Percentiles rank a stretch among this genome's conserved stretches.
phyloP scores from a whole-genome alignment of 92 coral and sea anemone species.

The Paragorgia papillata region DNA sequence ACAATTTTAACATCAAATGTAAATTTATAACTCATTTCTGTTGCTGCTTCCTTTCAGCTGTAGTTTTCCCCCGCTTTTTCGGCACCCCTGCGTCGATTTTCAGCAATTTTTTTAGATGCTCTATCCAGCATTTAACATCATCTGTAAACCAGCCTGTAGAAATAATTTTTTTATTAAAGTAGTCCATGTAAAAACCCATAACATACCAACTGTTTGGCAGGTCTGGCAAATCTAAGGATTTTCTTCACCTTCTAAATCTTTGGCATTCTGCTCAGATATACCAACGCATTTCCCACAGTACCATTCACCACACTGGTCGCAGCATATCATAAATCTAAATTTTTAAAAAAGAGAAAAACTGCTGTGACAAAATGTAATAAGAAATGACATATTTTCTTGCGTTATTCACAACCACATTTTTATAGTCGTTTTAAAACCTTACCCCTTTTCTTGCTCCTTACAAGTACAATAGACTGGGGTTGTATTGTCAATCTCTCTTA shows the following conservation, averaged over 20 bases:
- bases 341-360: background rate
- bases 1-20: background rate
- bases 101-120: constrained; percentile 22
- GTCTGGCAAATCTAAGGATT: constrained; percentile 31
- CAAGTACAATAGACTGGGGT: constrained; percentile 9
- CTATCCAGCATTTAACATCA: constrained; percentile 30
- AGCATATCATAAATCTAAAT: constrained; percentile 34
- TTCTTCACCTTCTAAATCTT: constrained; percentile 18
- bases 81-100: too few relatives aligned
- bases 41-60: background rate
- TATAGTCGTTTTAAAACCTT: background rate
- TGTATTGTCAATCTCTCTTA: constrained; percentile 11
- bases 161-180: background rate
- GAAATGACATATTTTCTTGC: background rate
- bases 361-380: background rate
- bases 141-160: background rate
- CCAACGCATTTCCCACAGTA: constrained; percentile 44
- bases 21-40: background rate
- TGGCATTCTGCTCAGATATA: constrained; percentile 15
- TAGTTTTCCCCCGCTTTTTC: too few relatives aligned
- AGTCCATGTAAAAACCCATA: background rate
- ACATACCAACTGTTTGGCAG: constrained; percentile 33
- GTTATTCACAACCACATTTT: background rate
- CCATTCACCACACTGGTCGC: too few relatives aligned
- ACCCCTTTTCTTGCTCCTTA: background rate